Base-by-base conservation (phyloP, 2,888 invertebrate genomes). In the Scaptomyza flava region DNA sequence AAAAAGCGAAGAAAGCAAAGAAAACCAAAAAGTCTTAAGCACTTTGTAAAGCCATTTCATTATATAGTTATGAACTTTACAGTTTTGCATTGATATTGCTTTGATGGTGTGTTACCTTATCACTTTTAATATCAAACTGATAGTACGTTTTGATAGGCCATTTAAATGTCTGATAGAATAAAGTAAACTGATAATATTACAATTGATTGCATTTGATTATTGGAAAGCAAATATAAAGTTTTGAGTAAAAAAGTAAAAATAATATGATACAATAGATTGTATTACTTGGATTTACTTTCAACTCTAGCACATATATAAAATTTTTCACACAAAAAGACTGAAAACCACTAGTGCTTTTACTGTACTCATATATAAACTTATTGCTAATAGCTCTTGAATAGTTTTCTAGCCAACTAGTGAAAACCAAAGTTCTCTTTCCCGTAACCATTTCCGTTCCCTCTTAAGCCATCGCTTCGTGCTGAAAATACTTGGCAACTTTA, bases 401-500 rank as follows among this genome's bases (percentile, higher is more conserved):
- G 41, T 14, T 52, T 7, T 38, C 9, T 45, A 33, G 31, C 43
- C 64, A 59, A 36, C 30, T 47, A 11, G 38, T 27, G 4, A 14
- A 34, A 38, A 14, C 23, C 43, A 47, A 47, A 52, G 2, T 46
- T 51, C 20, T 42, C 33, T 11, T 34, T n/a, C 2, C 36, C 6
- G 38, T 14, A 7, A 0, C n/a, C 36, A 33, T 48, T 34, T 11
- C 11, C 12, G 3, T 43, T 50, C n/a, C 6, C 9, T 12, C 9
- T 12, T 23, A 11, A 17, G 3, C 17, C 7, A 17, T 8, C 12
- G 38, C 14, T 38, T 8, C n/a, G 14, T 47, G 30, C 46, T 51
- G 41, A 59, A 41, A 70, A 63, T 68, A 68, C 66, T 77, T 74
- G 56, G 51, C 65, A 80, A 80, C 84, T 80, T 84, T 80, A 80